A percentile compares a stretch with the other conserved stretches of the same genome.
These are phyloP conservation scores for Phalacrocorax brasilianus DNA, from an alignment of 2,113 vertebrate species.

Conservation along the genomic window DNA sequence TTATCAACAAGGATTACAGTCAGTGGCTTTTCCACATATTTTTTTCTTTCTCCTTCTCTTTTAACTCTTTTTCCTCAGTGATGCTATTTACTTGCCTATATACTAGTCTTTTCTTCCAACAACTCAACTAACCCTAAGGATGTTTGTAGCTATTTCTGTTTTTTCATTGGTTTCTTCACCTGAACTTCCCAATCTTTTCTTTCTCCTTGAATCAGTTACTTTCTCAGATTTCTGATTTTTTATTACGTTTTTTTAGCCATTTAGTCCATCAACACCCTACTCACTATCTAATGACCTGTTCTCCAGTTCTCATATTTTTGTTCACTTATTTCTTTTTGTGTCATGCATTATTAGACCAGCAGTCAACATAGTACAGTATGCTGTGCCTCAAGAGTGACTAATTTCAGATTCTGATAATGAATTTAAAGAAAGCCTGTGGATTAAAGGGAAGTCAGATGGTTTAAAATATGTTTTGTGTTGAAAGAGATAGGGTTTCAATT, in stretches of 20 bases:
- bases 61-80: background rate
- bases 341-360: background rate
- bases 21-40: background rate
- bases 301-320: background rate
- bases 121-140: background rate
- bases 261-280: background rate
- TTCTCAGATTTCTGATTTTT: background rate
- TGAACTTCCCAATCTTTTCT: background rate
- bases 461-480: background rate
- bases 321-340: background rate
- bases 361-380: background rate
- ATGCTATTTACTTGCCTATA: background rate
- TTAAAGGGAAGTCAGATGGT: background rate
- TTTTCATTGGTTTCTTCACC: background rate
- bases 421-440: background rate
- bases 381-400: background rate
- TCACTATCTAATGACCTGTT: background rate
- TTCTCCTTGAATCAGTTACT: background rate
- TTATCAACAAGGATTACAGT: background rate
- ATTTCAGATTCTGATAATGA: background rate
- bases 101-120: background rate
- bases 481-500: background rate
- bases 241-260: background rate
- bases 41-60: accelerated
- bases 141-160: background rate